Conservation (phyloP, 2,113 vertebrate species). For the Gambusia holbrooki region DNA sequence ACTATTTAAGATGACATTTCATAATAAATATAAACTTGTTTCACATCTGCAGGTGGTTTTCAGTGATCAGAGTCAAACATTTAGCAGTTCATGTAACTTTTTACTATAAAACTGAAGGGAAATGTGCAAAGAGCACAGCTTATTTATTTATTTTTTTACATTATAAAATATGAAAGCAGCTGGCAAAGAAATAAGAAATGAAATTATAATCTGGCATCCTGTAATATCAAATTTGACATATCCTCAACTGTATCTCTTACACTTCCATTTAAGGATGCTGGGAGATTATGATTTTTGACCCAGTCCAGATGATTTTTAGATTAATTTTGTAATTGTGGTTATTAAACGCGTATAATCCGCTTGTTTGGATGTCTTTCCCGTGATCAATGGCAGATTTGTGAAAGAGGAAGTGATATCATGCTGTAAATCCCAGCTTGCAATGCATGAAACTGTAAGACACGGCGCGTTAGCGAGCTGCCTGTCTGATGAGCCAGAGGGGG, state of each 20-base stretch:
- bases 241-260: not conserved
- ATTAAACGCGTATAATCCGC: not conserved
- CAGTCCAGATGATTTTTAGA: not conserved
- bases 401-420: slow-evolving; percentile 23
- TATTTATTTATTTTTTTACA: too few species aligned
- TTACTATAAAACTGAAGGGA: too few species aligned
- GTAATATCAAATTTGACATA: not conserved
- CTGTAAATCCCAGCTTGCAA: slow-evolving; percentile 9
- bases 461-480: not conserved
- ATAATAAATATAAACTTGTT: too few species aligned
- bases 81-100: too few species aligned
- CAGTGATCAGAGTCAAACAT: too few species aligned
- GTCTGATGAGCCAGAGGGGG: not conserved
- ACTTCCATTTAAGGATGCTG: not conserved
- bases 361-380: not conserved
- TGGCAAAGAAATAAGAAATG: too few species aligned
- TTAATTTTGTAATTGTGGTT: not conserved
- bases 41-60: too few species aligned
- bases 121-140: too few species aligned
- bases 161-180: too few species aligned
- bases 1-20: too few species aligned
- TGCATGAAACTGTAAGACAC: not conserved
- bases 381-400: not conserved
- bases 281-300: not conserved
- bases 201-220: not conserved